A percentile compares a stretch with the other conserved stretches of the same genome.
These are phyloP conservation scores for Thamnophis sirtalis DNA, from an alignment of 2,113 vertebrate genomes.

Conservation along the genomic window DNA sequence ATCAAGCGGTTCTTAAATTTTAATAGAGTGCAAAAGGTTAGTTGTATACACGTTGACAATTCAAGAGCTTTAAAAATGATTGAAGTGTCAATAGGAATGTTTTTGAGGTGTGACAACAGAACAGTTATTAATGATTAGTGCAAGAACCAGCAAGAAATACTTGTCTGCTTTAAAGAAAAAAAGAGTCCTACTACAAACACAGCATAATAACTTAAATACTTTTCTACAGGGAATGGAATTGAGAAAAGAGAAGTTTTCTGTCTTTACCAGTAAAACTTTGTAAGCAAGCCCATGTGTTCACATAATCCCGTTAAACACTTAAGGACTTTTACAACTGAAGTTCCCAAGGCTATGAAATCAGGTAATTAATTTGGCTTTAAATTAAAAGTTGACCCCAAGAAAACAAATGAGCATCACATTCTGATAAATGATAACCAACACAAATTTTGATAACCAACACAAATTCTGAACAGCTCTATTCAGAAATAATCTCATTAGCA, in stretches of 20 bases:
- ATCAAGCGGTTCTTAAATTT: constrained; percentile 75
- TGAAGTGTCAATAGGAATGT: constrained; percentile 75
- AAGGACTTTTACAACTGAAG: background rate
- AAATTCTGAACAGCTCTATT: background rate
- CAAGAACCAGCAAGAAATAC: constrained; percentile 57
- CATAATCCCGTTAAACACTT: constrained; percentile 5
- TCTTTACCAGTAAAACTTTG: constrained; percentile 27
- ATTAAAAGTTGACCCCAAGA: background rate
- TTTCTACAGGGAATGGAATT: constrained; percentile 21
- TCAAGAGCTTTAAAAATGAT: constrained; percentile 77
- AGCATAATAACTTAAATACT: constrained; percentile 43
- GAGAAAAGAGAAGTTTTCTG: constrained; percentile 28
- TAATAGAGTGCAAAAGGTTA: constrained; percentile 79
- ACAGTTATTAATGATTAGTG: constrained; percentile 75
- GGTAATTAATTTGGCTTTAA: background rate
- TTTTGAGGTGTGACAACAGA: constrained; percentile 73
- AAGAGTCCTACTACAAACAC: constrained; percentile 56
- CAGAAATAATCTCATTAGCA: background rate
- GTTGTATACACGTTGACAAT: constrained; percentile 68
- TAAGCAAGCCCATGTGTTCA: background rate
- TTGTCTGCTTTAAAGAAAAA: constrained; percentile 49
- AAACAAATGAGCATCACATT: background rate
- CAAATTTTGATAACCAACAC: background rate
- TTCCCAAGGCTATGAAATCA: background rate
- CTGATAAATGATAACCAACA: background rate